A percentile compares a stretch with the other conserved stretches of the same genome.
Conservation (phyloP, 1,140 invertebrate species). For the Drosophila setifemur region DNA sequence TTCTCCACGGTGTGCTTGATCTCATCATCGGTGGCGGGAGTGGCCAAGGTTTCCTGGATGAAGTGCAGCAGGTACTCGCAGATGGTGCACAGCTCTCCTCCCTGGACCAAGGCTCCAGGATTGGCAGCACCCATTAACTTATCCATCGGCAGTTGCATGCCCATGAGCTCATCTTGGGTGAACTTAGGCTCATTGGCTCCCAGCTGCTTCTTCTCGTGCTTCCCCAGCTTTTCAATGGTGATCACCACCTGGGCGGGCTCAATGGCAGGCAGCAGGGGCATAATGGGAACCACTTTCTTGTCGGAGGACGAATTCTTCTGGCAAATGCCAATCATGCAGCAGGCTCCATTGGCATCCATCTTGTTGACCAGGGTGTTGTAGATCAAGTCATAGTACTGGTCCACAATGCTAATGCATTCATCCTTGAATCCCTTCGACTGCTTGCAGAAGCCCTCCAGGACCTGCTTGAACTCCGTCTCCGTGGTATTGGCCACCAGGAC, state of each 20-base stretch:
- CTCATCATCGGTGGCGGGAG: conserved; percentile 87
- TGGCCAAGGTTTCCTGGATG: conserved; percentile 88
- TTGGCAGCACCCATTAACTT: conserved; percentile 84
- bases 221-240: conserved; percentile 60
- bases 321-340: conserved; percentile 89
- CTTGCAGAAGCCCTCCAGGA: conserved; percentile 91
- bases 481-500: conserved; percentile 93
- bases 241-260: conserved; percentile 72
- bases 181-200: conserved; percentile 75
- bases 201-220: conserved; percentile 25
- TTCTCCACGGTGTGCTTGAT: conserved; percentile 85
- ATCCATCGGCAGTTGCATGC: conserved; percentile 87
- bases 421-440: conserved; percentile 88
- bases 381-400: conserved; percentile 89
- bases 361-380: conserved; percentile 88
- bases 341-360: conserved; percentile 87
- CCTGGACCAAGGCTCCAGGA: conserved; percentile 82
- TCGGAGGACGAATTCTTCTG: conserved; percentile 64
- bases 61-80: conserved; percentile 93
- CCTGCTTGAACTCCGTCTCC: conserved; percentile 89
- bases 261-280: conserved; percentile 69
- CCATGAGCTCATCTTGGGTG: conserved; percentile 60
- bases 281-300: conserved; percentile 46
- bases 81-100: conserved; percentile 87
- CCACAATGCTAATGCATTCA: conserved; percentile 88